Base-by-base conservation (phyloP, 2,888 invertebrate genomes). In the Ypsolopha sequella region DNA sequence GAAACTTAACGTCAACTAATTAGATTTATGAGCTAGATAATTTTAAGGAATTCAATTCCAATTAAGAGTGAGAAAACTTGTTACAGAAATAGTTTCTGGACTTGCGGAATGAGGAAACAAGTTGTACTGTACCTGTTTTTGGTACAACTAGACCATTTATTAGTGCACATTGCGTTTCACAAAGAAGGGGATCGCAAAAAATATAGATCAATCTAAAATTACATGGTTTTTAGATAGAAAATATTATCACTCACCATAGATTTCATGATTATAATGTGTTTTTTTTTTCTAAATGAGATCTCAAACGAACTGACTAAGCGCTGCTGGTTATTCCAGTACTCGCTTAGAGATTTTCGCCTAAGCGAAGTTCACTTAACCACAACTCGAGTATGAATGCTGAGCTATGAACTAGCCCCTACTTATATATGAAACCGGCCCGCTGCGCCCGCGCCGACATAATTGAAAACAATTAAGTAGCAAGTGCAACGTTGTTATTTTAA, bases 231-330 rank as follows among this genome's bases (percentile, higher is more conserved):
- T 4, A 24, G 4, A 24, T 24, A 24, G 2, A 24, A 24, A 24
- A 24, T 24, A 24, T 24, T 24, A 3, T 9, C 52, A 84, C 85
- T 86, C 58, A 86, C 85, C 85, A 85, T 68, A 76, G 84, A 84
- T 81, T 85, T 82, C 85, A 86, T 86, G 85, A 86, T 84, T 80
- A 74, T 57, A 69, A 67, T 73, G 68, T 73, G 64, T 76, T 62
- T 69, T 77, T 46, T 45, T 53, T 36, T 53, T 44, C 74, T 66
- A 62, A 64, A 41, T 65, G 85, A 85, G 85, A 86, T 86, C 85
- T 82, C 82, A 86, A 86, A 86, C 85, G 84, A 86, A 86, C 86
- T 86, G 76, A 70, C 80, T 59, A 75, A 75, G 80, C 86, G 86
- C 86, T 86, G 80, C 86, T 85, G 84, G 62, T 43, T 55, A 55